Evolutionary conservation across 2,797 vertebrate species (phyloP).

Genomic region (Clarias pachynema): DNA sequence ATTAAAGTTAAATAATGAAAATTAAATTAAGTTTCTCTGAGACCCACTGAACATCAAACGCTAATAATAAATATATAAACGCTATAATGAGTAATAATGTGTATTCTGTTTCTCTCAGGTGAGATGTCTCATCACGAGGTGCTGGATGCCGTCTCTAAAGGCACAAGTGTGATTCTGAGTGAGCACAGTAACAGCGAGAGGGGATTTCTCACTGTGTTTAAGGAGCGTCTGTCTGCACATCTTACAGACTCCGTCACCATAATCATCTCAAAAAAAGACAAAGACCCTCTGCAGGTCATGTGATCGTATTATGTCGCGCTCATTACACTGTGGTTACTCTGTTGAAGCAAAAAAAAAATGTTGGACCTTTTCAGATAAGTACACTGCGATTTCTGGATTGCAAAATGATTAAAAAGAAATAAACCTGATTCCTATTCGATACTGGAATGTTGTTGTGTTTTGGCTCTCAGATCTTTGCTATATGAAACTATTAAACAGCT

Average conservation of each 20-base stretch:
- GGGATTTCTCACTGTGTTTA: conserved; percentile 86
- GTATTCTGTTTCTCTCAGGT: conserved; percentile 69
- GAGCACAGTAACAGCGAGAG: conserved; percentile 97
- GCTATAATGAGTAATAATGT: background rate
- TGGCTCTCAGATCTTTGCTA: background rate
- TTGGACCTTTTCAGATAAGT: background rate
- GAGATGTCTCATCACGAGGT: conserved; percentile 97
- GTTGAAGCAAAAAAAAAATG: background rate
- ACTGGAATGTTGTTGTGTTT: background rate
- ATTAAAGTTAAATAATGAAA: background rate
- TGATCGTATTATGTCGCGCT: conserved; percentile 59
- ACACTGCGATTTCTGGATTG: background rate
- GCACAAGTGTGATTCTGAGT: conserved; percentile 88
- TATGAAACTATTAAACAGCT: conserved; percentile 34
- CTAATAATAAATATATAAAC: background rate
- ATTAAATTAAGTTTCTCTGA: background rate
- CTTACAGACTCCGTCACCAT: conserved; percentile 78
- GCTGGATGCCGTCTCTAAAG: conserved; percentile 84
- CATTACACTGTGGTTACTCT: background rate
- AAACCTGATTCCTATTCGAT: background rate
- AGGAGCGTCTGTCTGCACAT: conserved; percentile 70
- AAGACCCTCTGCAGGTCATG: conserved; percentile 85
- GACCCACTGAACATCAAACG: background rate
- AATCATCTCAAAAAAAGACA: conserved; percentile 80
- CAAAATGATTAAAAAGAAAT: conserved; percentile 3